Evolutionary conservation across 2,888 invertebrate species (phyloP).

Genomic region (Drosophila atripex): DNA sequence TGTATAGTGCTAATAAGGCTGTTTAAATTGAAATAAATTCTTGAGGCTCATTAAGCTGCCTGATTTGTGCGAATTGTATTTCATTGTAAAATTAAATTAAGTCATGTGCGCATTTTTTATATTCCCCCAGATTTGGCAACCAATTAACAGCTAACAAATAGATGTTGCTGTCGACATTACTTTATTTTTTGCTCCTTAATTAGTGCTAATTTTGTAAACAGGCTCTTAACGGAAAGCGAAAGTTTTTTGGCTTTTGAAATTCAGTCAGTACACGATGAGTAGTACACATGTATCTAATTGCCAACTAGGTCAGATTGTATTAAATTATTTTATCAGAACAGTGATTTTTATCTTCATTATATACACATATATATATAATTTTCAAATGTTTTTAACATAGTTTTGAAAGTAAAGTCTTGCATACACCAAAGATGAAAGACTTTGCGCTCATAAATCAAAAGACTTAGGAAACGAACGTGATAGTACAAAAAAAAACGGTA

Average conservation of each 20-base stretch:
- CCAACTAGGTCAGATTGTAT: not conserved
- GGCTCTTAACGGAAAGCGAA: constrained; percentile 33
- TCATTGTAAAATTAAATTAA: constrained; percentile 58
- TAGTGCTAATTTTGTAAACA: constrained; percentile 44
- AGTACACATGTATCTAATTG: constrained; percentile 54
- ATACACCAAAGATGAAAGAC: constrained; percentile 49
- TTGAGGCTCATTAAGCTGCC: constrained; percentile 58
- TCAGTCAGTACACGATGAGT: not conserved
- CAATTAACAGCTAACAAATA: constrained; percentile 77
- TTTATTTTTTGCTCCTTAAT: constrained; percentile 21
- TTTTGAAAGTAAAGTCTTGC: constrained; percentile 58
- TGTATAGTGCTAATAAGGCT: constrained; percentile 62
- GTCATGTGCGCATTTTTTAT: constrained; percentile 60
- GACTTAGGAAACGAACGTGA: constrained; percentile 73
- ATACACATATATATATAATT: too few relatives aligned
- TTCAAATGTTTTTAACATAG: not conserved
- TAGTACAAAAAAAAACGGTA: constrained; percentile 13
- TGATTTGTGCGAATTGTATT: constrained; percentile 17
- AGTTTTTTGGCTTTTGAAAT: constrained; percentile 7
- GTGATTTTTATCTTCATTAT: too few relatives aligned
- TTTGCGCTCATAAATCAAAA: constrained; percentile 53
- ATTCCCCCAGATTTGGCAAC: constrained; percentile 53
- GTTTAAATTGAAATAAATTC: constrained; percentile 63
- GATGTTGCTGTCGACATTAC: constrained; percentile 51
- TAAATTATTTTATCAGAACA: too few relatives aligned